A percentile compares a stretch with the other conserved stretches of the same genome.
Evolutionary conservation across 2,888 invertebrate genomes (phyloP).

Genomic region (Pherbina coryleti): DNA sequence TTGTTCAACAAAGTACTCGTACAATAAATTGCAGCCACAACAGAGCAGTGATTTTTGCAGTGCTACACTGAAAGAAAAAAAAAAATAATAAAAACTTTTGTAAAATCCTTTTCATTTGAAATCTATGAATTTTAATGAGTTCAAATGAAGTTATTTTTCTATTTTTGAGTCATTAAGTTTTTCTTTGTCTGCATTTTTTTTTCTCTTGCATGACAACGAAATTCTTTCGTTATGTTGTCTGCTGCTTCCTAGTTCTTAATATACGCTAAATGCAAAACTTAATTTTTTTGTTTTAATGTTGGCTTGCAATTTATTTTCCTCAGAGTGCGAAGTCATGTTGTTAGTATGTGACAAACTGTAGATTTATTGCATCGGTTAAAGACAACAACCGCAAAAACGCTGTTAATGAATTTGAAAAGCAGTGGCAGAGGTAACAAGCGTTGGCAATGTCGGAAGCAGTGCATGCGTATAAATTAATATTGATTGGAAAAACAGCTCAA

Average conservation of each 20-base stretch:
- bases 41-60: too few species aligned
- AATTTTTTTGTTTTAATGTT: neutral
- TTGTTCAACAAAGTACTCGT: too few species aligned
- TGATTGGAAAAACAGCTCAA: too few species aligned
- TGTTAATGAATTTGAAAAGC: neutral
- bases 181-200: neutral
- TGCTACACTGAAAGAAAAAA: too few species aligned
- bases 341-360: constrained; percentile 5
- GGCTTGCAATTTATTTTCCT: constrained; percentile 3
- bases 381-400: neutral
- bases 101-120: too few species aligned
- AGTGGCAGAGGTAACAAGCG: neutral
- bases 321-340: constrained; percentile 26
- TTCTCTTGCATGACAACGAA: neutral
- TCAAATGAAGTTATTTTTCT: too few species aligned
- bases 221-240: neutral
- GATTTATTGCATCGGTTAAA: constrained; percentile 14
- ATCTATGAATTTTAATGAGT: too few species aligned
- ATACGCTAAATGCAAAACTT: neutral
- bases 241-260: neutral
- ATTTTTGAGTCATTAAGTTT: too few species aligned
- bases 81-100: too few species aligned
- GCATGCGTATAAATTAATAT: neutral
- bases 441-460: neutral
- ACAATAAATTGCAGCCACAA: too few species aligned